Evolutionary conservation across 2,888 invertebrate genomes (phyloP), one percentile per base, ranked within the genome.

Genomic region (Actias luna): DNA sequence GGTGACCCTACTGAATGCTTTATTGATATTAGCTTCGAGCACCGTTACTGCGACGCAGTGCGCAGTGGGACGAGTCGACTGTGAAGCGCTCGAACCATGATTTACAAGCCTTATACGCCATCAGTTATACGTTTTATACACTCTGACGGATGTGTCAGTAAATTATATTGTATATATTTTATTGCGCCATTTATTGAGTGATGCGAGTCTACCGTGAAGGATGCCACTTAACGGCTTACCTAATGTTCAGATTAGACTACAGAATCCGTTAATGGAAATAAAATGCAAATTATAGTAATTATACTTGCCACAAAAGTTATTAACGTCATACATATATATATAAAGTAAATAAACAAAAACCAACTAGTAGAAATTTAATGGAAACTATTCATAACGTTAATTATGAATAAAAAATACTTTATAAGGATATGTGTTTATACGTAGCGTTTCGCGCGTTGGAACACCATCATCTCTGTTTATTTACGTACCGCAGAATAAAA

Each of bases 101-200:
- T 50, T 50, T 50, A 50, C 22, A 22, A 12, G 25, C 8, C 25
- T 50, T 14, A 50, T 50, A 50, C 12, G 12, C 22, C 12, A 25
- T 50, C 46, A 12, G 46, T 50, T 25, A 50, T 50, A 50, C 22
- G 46, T 50, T 50, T 50, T 50, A 50, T 50, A 50, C 46, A 50
- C 12, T 50, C 46, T 50, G 46, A 46, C 22, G 46, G 46, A 50
- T 50, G 25, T 50, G 46, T 25, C 25, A 50, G 14, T 42, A 22
- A 22, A 25, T 50, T 50, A 50, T 50, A 50, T 50, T 25, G 46
- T 10, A 50, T 22, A n/a, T n/a, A 46, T 22, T 22, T 18, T 46
- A 46, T 46, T 46, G 10, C 10, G 25, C 46, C 22, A 8, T 50
- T 50, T 50, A 50, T 50, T 25, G 22, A 22, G 22, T 46, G 22